Evolutionary conservation across 1,140 invertebrate genomes (phyloP).

Genomic region (Cherax destructor): DNA sequence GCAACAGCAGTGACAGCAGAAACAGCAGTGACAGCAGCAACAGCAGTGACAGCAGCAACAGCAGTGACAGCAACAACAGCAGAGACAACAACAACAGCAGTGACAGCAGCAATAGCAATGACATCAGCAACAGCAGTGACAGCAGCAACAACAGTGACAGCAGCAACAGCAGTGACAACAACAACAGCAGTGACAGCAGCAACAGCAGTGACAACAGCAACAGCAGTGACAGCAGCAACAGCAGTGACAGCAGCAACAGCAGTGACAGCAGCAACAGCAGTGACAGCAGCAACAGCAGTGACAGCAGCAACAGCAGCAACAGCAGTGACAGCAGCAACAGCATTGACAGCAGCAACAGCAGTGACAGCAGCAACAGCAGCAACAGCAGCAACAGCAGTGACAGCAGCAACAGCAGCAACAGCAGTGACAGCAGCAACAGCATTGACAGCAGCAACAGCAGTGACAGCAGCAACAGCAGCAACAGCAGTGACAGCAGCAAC

Average conservation of each 20-base stretch:
- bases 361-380: neutral
- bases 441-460: neutral
- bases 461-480: neutral
- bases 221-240: neutral
- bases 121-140: neutral
- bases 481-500: neutral
- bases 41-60: neutral
- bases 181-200: neutral
- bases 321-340: neutral
- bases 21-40: neutral
- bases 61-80: neutral
- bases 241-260: neutral
- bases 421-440: neutral
- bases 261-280: neutral
- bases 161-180: neutral
- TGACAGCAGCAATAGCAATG: neutral
- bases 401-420: neutral
- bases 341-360: neutral
- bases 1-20: neutral
- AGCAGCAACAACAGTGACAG: neutral
- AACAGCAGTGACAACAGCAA: neutral
- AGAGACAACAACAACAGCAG: neutral
- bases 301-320: neutral
- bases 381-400: neutral
- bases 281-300: neutral